Percentiles rank a stretch among this genome's conserved stretches.
phyloP scores from a whole-genome alignment of 2,888 invertebrate species.

The Stenoptilia bipunctidactyla region DNA sequence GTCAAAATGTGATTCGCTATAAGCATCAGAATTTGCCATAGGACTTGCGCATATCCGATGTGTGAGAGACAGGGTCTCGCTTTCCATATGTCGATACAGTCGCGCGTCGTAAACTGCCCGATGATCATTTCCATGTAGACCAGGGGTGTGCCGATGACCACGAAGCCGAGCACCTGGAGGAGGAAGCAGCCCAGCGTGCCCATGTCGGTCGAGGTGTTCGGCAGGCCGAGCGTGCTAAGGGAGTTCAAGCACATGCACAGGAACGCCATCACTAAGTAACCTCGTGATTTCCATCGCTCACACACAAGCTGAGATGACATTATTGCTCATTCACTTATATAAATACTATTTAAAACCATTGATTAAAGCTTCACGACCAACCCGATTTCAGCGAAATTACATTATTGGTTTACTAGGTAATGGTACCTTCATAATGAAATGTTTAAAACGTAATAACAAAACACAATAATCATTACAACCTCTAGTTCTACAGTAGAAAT shows the following conservation, averaged over 20 bases:
- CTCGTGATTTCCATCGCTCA: background rate
- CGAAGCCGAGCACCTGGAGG: conserved; percentile 21
- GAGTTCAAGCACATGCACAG: background rate
- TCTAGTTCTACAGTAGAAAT: too few species aligned
- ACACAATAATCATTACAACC: too few species aligned
- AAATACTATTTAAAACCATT: too few species aligned
- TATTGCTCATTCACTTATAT: too few species aligned
- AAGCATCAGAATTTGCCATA: conserved; percentile 32
- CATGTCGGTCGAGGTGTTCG: conserved; percentile 23
- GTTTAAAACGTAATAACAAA: too few species aligned
- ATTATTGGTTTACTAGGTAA: too few species aligned
- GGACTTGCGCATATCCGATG: conserved; percentile 36
- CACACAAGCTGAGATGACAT: background rate
- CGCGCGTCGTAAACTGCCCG: conserved; percentile 47
- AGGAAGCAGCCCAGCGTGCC: conserved; percentile 35
- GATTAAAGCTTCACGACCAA: too few species aligned
- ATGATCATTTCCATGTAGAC: conserved; percentile 50
- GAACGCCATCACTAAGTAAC: background rate
- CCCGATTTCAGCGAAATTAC: too few species aligned
- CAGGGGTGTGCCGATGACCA: conserved; percentile 42
- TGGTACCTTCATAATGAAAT: too few species aligned
- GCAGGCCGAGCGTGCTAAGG: conserved; percentile 8
- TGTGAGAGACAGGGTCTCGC: conserved; percentile 39
- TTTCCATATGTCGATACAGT: conserved; percentile 45
- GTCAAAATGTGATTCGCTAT: conserved; percentile 31